phyloP scores from a whole-genome alignment of 1,140 invertebrate genomes.

The Drosophila bocki region DNA sequence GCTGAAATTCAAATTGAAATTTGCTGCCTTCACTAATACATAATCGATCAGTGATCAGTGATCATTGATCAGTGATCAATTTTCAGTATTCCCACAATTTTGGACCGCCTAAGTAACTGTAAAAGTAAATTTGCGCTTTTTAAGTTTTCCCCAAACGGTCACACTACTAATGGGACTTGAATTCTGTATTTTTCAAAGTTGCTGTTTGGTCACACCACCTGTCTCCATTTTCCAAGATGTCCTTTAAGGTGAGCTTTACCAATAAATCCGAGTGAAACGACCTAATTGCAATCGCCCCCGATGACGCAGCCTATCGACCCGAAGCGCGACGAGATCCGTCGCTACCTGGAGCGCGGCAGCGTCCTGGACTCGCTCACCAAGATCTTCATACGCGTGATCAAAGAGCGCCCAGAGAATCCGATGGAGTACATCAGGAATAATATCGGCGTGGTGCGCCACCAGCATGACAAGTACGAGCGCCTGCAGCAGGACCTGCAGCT shows the following conservation, averaged over 20 bases:
- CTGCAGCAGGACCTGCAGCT: slow-evolving; percentile 71
- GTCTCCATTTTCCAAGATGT: slow-evolving; percentile 67
- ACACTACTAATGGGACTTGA: background rate
- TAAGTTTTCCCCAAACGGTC: background rate
- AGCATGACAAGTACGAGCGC: slow-evolving; percentile 76
- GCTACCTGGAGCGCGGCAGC: slow-evolving; percentile 95
- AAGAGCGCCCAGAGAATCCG: slow-evolving; percentile 96
- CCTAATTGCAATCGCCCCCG: background rate
- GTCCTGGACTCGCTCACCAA: slow-evolving; percentile 96
- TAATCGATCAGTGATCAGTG: too few species aligned
- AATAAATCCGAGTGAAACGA: background rate
- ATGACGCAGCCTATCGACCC: slow-evolving; percentile 89
- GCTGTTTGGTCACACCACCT: slow-evolving; percentile 1
- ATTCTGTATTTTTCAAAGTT: background rate
- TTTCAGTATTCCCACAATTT: too few species aligned
- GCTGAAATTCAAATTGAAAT: too few species aligned
- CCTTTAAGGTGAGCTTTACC: slow-evolving; percentile 69
- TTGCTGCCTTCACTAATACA: too few species aligned
- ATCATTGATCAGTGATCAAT: too few species aligned
- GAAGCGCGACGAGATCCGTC: slow-evolving; percentile 96
- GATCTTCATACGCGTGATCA: slow-evolving; percentile 93
- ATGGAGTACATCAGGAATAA: slow-evolving; percentile 91
- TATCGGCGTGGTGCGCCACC: slow-evolving; percentile 84
- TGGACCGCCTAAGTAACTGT: too few species aligned
- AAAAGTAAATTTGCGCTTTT: background rate